These are phyloP conservation scores for Saturnia pavonia DNA, from an alignment of 2,888 invertebrate genomes.

Conservation along the genomic window DNA sequence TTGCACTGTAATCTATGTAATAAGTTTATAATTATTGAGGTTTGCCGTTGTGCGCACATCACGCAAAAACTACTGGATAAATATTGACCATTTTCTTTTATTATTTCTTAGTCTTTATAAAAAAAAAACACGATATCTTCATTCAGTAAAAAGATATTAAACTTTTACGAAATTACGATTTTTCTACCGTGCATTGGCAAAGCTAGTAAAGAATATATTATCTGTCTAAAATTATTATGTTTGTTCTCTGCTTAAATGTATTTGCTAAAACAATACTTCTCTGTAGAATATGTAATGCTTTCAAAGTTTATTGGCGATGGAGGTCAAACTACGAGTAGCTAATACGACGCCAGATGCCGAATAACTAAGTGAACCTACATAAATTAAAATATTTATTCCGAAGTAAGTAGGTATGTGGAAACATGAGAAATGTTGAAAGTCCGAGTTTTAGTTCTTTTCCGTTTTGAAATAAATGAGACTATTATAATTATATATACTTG, in stretches of 20 bases:
- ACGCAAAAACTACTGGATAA: too few relatives aligned
- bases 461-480: neutral
- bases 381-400: constrained; percentile 44
- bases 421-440: constrained; percentile 1
- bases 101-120: too few relatives aligned
- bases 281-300: constrained; percentile 26
- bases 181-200: too few relatives aligned
- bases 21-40: too few relatives aligned
- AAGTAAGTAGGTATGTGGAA: constrained; percentile 3
- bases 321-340: constrained; percentile 38
- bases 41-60: too few relatives aligned
- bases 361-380: constrained; percentile 40
- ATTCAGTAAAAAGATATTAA: too few relatives aligned
- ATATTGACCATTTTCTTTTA: too few relatives aligned
- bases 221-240: too few relatives aligned
- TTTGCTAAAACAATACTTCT: neutral
- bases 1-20: neutral
- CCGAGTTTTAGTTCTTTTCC: neutral
- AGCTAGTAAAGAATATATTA: too few relatives aligned
- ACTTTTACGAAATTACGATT: too few relatives aligned
- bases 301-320: constrained; percentile 31
- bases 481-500: too few relatives aligned
- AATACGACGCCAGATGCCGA: constrained; percentile 36
- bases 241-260: neutral
- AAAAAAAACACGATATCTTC: too few relatives aligned